Conservation (phyloP, 2,888 invertebrate species). For the Ferdinandea cuprea region DNA sequence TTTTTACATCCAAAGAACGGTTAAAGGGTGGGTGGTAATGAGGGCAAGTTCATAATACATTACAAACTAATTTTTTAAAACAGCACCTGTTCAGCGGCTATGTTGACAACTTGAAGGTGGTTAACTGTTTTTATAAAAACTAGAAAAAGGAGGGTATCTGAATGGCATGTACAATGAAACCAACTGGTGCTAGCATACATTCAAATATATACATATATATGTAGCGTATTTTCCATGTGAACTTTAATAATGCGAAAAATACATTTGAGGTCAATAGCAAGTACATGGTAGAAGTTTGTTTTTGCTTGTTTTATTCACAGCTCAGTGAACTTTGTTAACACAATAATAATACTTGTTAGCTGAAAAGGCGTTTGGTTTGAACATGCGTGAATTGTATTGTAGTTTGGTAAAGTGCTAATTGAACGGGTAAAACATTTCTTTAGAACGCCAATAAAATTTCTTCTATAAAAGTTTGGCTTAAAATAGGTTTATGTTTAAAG, state of each 20-base stretch:
- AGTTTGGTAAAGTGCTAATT: too few relatives aligned
- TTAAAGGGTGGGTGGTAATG: constrained; percentile 48
- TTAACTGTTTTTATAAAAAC: constrained; percentile 28
- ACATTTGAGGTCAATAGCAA: constrained; percentile 69
- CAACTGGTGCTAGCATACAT: not conserved
- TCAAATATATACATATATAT: not conserved
- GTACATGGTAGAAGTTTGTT: constrained; percentile 36
- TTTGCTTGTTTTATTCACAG: constrained; percentile 18
- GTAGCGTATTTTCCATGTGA: constrained; percentile 9
- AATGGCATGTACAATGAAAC: constrained; percentile 11
- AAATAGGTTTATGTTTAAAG: too few relatives aligned
- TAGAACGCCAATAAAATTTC: too few relatives aligned
- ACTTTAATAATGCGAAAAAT: constrained; percentile 61
- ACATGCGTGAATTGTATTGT: too few relatives aligned
- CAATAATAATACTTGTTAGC: too few relatives aligned
- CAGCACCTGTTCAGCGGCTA: constrained; percentile 55
- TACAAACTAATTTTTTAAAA: constrained; percentile 56
- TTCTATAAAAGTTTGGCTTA: too few relatives aligned
- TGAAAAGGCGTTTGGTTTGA: too few relatives aligned
- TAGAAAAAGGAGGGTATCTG: constrained; percentile 48
- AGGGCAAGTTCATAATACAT: constrained; percentile 66
- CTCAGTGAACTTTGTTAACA: constrained; percentile 55
- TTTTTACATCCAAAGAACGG: not conserved
- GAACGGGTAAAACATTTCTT: too few relatives aligned
- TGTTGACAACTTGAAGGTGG: constrained; percentile 61